Conservation (phyloP, 2,888 invertebrate species). For the Mesoligia furuncula region DNA sequence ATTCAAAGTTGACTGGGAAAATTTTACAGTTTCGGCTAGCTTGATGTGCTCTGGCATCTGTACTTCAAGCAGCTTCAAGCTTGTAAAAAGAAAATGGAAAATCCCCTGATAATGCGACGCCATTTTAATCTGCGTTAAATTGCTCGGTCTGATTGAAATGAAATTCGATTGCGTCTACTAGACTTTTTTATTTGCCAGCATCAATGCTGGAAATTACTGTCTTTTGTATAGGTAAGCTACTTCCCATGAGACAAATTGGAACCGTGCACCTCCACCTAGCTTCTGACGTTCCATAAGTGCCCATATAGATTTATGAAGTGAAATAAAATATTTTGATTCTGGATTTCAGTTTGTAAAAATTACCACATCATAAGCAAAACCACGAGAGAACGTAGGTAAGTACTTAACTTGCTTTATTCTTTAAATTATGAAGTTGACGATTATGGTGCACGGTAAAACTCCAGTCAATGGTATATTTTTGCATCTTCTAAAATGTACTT, state of each 20-base stretch:
- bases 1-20: too few species aligned
- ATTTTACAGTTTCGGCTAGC: too few species aligned
- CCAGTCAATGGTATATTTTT: not conserved
- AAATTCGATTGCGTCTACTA: not conserved
- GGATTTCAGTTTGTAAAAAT: not conserved
- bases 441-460: not conserved
- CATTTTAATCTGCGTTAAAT: constrained; percentile 19
- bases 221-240: not conserved
- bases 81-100: constrained; percentile 25
- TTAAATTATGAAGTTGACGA: not conserved
- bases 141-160: constrained; percentile 1
- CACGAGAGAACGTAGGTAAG: not conserved
- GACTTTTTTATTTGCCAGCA: not conserved
- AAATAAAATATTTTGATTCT: too few species aligned
- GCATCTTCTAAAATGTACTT: not conserved
- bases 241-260: too few species aligned
- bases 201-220: not conserved
- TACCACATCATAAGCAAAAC: not conserved
- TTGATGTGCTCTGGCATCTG: too few species aligned
- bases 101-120: not conserved
- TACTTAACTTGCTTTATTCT: not conserved
- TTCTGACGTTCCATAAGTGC: too few species aligned
- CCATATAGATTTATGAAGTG: too few species aligned
- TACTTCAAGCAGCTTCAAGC: not conserved
- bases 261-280: too few species aligned